A percentile compares a stretch with the other conserved stretches of the same genome.
phyloP scores from a whole-genome alignment of 2,888 invertebrate genomes.

The Diaperis boleti region DNA sequence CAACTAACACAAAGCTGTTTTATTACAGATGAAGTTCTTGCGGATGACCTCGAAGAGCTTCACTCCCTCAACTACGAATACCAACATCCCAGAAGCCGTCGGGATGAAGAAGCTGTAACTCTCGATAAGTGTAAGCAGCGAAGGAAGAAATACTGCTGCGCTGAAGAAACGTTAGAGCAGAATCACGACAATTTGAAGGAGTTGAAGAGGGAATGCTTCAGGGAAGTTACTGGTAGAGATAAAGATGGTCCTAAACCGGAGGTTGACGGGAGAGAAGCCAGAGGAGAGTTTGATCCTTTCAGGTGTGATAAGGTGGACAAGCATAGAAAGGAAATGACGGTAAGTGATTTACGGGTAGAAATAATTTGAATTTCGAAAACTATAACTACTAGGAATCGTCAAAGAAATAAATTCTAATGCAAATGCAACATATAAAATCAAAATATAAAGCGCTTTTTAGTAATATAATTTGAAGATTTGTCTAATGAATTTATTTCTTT shows the following conservation, averaged over 20 bases:
- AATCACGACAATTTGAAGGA: slow-evolving; percentile 56
- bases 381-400: too few species aligned
- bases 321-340: slow-evolving; percentile 59
- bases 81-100: slow-evolving; percentile 48
- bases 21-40: slow-evolving; percentile 58
- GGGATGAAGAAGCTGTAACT: slow-evolving; percentile 56
- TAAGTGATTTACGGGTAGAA: slow-evolving; percentile 48
- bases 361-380: too few species aligned
- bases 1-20: too few species aligned
- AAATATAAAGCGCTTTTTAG: too few species aligned
- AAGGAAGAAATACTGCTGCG: slow-evolving; percentile 58
- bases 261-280: slow-evolving; percentile 7
- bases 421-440: too few species aligned
- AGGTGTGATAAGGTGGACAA: slow-evolving; percentile 61
- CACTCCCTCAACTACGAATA: slow-evolving; percentile 23
- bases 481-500: too few species aligned
- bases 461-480: too few species aligned
- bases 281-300: slow-evolving; percentile 58
- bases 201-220: slow-evolving; percentile 58
- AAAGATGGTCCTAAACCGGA: slow-evolving; percentile 40
- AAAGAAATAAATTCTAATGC: too few species aligned
- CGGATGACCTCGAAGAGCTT: slow-evolving; percentile 57
- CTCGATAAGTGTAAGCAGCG: slow-evolving; percentile 57
- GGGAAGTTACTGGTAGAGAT: slow-evolving; percentile 56
- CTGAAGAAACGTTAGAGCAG: slow-evolving; percentile 55